phyloP scores from a whole-genome alignment of 2,113 vertebrate species.

The Pteruthius melanotis region DNA sequence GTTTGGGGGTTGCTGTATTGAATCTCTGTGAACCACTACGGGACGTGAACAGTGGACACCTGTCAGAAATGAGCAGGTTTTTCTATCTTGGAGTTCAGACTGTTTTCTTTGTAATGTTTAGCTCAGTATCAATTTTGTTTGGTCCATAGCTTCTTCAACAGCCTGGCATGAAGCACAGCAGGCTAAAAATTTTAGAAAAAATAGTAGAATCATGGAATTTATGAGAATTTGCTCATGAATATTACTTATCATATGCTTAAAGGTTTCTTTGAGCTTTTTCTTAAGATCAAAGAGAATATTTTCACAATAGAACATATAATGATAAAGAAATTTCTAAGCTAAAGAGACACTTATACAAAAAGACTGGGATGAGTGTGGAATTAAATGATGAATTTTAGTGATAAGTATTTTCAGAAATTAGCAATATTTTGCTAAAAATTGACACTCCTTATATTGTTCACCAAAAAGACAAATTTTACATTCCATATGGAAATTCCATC shows the following conservation, averaged over 20 bases:
- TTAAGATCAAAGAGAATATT: background rate
- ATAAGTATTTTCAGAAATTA: background rate
- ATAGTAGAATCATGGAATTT: background rate
- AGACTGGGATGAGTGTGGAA: background rate
- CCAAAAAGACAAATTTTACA: background rate
- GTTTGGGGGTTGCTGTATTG: background rate
- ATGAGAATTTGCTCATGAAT: background rate
- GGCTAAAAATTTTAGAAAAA: background rate
- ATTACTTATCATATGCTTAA: background rate
- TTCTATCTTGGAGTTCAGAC: background rate
- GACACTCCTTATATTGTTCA: background rate
- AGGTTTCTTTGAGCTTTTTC: background rate
- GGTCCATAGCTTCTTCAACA: background rate
- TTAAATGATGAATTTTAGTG: background rate
- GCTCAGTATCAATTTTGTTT: background rate
- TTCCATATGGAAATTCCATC: background rate
- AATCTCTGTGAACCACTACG: background rate
- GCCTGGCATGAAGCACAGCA: background rate
- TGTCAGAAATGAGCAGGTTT: background rate
- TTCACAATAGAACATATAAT: background rate
- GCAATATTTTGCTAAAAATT: background rate
- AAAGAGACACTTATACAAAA: background rate
- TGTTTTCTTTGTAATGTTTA: background rate
- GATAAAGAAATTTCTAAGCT: background rate
- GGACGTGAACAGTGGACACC: background rate